Base-by-base conservation (phyloP, 2,113 vertebrate species). In the Dinomys branickii region DNA sequence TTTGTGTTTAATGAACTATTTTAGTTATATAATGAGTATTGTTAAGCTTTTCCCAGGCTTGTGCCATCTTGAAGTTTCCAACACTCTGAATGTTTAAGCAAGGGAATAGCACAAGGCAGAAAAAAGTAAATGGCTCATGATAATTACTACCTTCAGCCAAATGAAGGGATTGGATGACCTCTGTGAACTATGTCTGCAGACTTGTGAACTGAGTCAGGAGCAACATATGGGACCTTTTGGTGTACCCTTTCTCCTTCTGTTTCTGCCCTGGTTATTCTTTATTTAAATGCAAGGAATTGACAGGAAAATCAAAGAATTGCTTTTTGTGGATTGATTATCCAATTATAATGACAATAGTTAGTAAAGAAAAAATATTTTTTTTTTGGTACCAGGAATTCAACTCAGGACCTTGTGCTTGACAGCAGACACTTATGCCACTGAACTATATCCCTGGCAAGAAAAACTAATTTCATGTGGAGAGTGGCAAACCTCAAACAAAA, bases 381-480 rank as follows among this genome's bases (percentile, higher is more conserved):
- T 50, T 50, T 50, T 50, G 47, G 5, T 50, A 50, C 47, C 9
- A 9, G 47, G 47, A 50, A 50, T 50, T 50, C 5, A 50, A 50
- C 47, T 50, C 47, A 50, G 9, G 47, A 50, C 47, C 47, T 50
- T 50, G 47, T 50, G 47, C 9, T 50, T 50, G 47, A 5, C 47
- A 50, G 47, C 47, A 50, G 9, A 50, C 47, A 50, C 47, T 50
- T 50, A 50, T 50, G 47, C 47, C 47, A 50, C 47, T 50, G 47
- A 50, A 9, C 47, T 50, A 50, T 50, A 50, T 9, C 47, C 47
- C 47, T 50, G 47, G 9, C 47, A 65, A 96, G 58, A 94, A 96
- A 96, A 97, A 97, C 94, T 96, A 95, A 95, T 92, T 95, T 96
- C 65, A 92, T 86, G 20, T 67, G 88, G 92, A 97, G 97, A 83